A percentile compares a stretch with the other conserved stretches of the same genome.
phyloP scores from a whole-genome alignment of 1,140 invertebrate genomes.

The Thalassaphorura encarpata region DNA sequence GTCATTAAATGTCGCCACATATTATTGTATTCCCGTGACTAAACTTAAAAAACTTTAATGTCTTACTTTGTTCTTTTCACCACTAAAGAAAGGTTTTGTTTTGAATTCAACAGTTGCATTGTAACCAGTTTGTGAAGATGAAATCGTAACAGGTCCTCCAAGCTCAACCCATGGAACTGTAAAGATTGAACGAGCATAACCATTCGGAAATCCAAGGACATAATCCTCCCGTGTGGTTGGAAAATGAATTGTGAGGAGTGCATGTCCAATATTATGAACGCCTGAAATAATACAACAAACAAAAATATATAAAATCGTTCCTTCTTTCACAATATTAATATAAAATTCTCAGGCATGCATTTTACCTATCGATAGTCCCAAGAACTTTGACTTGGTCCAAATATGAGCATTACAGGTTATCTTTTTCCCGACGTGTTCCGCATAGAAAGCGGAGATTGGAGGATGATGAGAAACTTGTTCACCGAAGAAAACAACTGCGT shows the following conservation, averaged over 20 bases:
- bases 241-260: constrained; percentile 22
- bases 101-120: constrained; percentile 81
- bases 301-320: not conserved
- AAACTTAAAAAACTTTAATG: not conserved
- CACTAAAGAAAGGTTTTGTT: constrained; percentile 95
- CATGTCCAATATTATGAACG: constrained; percentile 75
- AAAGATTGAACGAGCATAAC: constrained; percentile 86
- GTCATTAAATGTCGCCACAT: constrained; percentile 25
- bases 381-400: constrained; percentile 96
- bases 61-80: constrained; percentile 64
- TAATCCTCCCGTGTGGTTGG: constrained; percentile 26
- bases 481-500: constrained; percentile 70
- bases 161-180: constrained; percentile 96
- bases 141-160: constrained; percentile 77
- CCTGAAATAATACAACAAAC: constrained; percentile 35
- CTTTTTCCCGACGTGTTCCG: constrained; percentile 79
- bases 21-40: not conserved
- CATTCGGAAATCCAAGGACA: constrained; percentile 69
- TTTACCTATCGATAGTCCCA: constrained; percentile 79
- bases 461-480: constrained; percentile 99
- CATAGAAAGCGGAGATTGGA: constrained; percentile 92
- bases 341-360: constrained; percentile 20
- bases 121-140: constrained; percentile 81
- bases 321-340: not conserved
- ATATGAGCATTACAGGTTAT: constrained; percentile 89